A percentile compares a stretch with the other conserved stretches of the same genome.
Conservation (phyloP, 1,140 invertebrate genomes). For the Chlorops oryzae region DNA sequence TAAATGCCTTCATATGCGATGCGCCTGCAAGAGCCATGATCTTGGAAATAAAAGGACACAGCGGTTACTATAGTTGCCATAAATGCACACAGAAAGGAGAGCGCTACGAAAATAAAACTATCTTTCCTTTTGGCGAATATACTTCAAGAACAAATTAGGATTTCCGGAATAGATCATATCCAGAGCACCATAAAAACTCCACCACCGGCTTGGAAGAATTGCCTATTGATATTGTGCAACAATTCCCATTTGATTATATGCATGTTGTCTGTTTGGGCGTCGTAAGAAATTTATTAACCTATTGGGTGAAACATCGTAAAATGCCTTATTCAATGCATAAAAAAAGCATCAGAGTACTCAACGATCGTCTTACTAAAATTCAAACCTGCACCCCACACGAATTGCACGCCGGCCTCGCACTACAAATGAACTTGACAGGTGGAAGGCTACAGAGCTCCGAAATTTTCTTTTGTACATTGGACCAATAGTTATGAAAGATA, state of each 20-base stretch:
- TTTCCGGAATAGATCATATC: slow-evolving; percentile 2
- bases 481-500: too few species aligned
- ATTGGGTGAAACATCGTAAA: background rate
- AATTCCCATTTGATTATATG: slow-evolving; percentile 5
- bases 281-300: background rate
- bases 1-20: background rate
- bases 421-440: background rate
- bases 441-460: slow-evolving; percentile 6
- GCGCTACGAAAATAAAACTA: too few species aligned
- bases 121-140: too few species aligned
- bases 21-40: too few species aligned
- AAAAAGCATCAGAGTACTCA: background rate
- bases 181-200: slow-evolving; percentile 1
- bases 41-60: too few species aligned
- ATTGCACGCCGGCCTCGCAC: slow-evolving; percentile 2
- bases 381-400: slow-evolving; percentile 5
- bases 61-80: too few species aligned
- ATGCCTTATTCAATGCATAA: background rate
- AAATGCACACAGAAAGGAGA: too few species aligned
- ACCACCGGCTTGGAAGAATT: slow-evolving; percentile 2
- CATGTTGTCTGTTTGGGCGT: slow-evolving; percentile 3
- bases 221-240: slow-evolving; percentile 2
- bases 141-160: slow-evolving; percentile 5
- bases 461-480: slow-evolving; percentile 11
- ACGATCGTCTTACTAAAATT: slow-evolving; percentile 2